Evolutionary conservation across 2,797 vertebrate genomes (phyloP).

Genomic region (Sus cebifrons): DNA sequence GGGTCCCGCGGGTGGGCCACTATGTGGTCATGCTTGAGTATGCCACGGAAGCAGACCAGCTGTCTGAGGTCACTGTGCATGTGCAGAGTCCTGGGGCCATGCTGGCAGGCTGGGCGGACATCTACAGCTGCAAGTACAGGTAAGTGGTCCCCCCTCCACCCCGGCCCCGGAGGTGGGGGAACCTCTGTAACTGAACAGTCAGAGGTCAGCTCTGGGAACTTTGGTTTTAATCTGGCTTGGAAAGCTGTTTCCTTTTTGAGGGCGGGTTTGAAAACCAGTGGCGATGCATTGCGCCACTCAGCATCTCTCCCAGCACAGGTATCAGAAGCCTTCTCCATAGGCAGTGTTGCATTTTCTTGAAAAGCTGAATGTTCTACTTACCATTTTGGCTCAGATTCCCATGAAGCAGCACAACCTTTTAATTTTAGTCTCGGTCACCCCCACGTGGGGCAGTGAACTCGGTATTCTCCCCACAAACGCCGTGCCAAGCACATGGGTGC

Average conservation of each 20-base stretch:
- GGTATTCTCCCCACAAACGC: background rate
- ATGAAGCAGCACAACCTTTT: background rate
- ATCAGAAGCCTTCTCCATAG: background rate
- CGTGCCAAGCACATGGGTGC: background rate
- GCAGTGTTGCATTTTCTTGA: background rate
- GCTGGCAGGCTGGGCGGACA: slow-evolving; percentile 90
- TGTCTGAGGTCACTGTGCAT: slow-evolving; percentile 90
- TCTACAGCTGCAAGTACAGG: slow-evolving; percentile 96
- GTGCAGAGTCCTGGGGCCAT: slow-evolving; percentile 87
- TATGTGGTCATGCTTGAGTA: slow-evolving; percentile 95
- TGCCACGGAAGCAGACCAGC: slow-evolving; percentile 90
- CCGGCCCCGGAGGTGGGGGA: too few relatives aligned
- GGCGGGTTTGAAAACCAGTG: slow-evolving; percentile 22
- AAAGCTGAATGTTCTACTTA: background rate
- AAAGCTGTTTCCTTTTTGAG: slow-evolving; percentile 4
- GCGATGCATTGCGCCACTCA: background rate
- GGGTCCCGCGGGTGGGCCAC: slow-evolving; percentile 90
- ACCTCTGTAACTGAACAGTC: background rate
- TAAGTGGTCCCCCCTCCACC: slow-evolving; percentile 72
- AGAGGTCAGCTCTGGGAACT: background rate
- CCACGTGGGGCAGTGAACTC: background rate
- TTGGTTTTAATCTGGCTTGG: background rate
- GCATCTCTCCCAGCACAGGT: background rate
- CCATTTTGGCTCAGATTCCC: background rate
- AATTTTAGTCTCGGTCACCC: background rate